phyloP scores from a whole-genome alignment of 2,797 vertebrate genomes.

The Halcyon badia region DNA sequence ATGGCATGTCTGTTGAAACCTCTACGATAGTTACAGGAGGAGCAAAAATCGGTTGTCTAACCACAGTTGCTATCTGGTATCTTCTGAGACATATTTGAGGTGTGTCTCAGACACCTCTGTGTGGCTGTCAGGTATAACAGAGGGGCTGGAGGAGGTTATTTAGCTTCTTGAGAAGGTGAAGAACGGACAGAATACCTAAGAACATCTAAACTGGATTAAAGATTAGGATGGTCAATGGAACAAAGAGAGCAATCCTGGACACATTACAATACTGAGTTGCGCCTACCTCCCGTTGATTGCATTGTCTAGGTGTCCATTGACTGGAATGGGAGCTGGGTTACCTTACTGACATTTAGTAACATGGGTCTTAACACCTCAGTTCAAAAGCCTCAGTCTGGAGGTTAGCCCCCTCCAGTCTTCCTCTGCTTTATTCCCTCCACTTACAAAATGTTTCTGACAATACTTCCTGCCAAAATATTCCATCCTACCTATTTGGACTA shows the following conservation, averaged over 20 bases:
- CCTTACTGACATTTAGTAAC: background rate
- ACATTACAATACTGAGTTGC: background rate
- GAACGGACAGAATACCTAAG: background rate
- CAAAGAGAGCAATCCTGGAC: background rate
- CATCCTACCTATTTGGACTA: background rate
- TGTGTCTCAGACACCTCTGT: background rate
- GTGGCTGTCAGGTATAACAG: background rate
- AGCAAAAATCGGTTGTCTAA: background rate
- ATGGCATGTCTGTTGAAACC: background rate
- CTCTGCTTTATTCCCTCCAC: background rate
- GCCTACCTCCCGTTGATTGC: too few species aligned
- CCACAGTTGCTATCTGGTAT: background rate
- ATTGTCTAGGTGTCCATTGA: too few species aligned
- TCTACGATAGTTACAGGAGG: background rate
- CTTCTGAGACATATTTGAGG: background rate
- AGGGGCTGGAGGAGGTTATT: background rate
- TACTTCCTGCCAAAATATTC: background rate
- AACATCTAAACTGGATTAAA: background rate
- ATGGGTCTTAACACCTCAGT: background rate
- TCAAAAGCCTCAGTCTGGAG: background rate
- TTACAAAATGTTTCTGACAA: background rate
- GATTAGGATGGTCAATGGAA: background rate
- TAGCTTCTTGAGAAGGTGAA: background rate
- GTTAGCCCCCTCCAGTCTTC: background rate
- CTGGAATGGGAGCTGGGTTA: background rate